Base-by-base conservation (phyloP, 2,888 invertebrate species). In the Microplitis manilae region DNA sequence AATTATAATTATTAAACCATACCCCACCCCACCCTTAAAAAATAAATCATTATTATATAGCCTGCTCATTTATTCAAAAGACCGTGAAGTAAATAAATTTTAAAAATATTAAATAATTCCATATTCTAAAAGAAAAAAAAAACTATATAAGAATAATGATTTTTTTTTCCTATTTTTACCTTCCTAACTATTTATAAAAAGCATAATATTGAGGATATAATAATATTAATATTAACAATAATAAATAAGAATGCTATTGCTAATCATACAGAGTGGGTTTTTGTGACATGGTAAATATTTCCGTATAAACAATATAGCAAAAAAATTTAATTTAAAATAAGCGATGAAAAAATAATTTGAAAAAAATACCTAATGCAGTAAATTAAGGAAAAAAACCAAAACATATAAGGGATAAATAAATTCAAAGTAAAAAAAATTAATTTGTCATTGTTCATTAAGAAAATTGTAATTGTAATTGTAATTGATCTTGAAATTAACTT, bases 191-290 rank as follows among this genome's bases (percentile, higher is more conserved):
- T 89, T 89, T 89, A 89, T 89, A 87, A 89, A 50, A 89, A 88
- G 87, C 89, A 89, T 89, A 88, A 88, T 89, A 89, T 88, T 84
- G 87, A 89, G 88, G 86, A 88, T 88, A 89, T 86, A 87, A 87
- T 89, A 89, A 87, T 87, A 89, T 87, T 89, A 89, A 88, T 89
- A 89, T 88, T 89, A 90, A 89, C 88, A 89, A 87, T 89, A 90
- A 84, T 50, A 50, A 84, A 87, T 88, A 89, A 88, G 87, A 83
- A 88, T 88, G 84, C 87, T 89, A 89, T 88, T 86, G 89, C 90
- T 90, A 89, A 90, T 89, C 88, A 89, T 89, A 88, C 86, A 87
- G 88, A 89, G 89, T 90, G 89, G 90, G 87, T 88, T 90, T 90
- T 89, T 87, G 87, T 88, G 87, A 89, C 88, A 87, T 86, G 86